A percentile compares a stretch with the other conserved stretches of the same genome.
Conservation (phyloP, 2,113 vertebrate species). For the Falco punctatus region DNA sequence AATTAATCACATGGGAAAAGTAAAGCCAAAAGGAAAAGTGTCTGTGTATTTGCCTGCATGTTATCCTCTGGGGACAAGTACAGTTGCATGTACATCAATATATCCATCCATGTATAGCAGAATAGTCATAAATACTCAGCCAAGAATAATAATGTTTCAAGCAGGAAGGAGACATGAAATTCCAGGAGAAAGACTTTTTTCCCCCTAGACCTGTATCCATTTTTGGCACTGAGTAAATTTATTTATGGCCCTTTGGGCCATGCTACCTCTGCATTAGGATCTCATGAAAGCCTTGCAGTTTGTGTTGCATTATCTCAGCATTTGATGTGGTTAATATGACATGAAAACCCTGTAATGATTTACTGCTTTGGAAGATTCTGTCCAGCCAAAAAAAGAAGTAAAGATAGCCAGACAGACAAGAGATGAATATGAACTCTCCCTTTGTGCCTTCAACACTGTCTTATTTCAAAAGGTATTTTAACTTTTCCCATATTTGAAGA, state of each 20-base stretch:
- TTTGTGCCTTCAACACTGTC: neutral
- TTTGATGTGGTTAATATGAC: constrained; percentile 37
- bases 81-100: neutral
- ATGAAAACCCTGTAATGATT: neutral
- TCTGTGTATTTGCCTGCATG: neutral
- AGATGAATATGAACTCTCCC: neutral
- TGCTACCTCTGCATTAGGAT: neutral
- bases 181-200: constrained; percentile 7
- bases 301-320: neutral
- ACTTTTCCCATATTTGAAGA: neutral
- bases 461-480: neutral
- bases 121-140: neutral
- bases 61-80: neutral
- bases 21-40: constrained; percentile 20
- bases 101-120: neutral
- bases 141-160: constrained; percentile 19
- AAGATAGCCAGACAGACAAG: neutral
- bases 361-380: constrained; percentile 2
- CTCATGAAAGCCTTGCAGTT: neutral
- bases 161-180: constrained; percentile 39
- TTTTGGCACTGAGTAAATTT: neutral
- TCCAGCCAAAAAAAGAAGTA: neutral
- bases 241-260: constrained; percentile 11
- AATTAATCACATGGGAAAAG: constrained; percentile 20
- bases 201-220: neutral